Evolutionary conservation across 2,888 invertebrate species (phyloP).

Genomic region (Scotopteryx bipunctaria): DNA sequence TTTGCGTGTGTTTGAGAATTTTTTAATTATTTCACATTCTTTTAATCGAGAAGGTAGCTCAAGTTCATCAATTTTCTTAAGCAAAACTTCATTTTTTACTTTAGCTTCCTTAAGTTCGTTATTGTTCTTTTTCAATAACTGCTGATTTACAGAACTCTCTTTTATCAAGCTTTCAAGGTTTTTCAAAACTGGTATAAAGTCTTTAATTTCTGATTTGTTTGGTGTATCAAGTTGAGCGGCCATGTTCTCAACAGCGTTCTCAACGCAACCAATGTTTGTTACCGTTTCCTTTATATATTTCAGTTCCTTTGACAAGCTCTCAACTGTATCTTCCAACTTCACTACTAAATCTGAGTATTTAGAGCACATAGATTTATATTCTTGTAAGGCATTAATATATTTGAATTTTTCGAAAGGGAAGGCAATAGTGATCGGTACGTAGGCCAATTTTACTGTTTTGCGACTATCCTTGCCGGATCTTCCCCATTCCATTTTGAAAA

Average conservation of each 20-base stretch:
- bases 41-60: too few species aligned
- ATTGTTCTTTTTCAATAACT: constrained; percentile 9
- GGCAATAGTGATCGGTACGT: constrained; percentile 16
- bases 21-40: too few species aligned
- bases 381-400: constrained; percentile 13
- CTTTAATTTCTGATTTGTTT: constrained; percentile 9
- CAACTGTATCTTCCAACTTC: constrained; percentile 15
- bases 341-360: constrained; percentile 14
- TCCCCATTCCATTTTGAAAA: constrained; percentile 23
- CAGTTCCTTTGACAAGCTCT: constrained; percentile 14
- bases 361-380: constrained; percentile 23
- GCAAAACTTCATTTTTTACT: constrained; percentile 1
- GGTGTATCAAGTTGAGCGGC: too few species aligned
- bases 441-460: constrained; percentile 16
- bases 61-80: constrained; percentile 1
- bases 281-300: constrained; percentile 5
- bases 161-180: constrained; percentile 1
- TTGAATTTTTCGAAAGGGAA: constrained; percentile 22
- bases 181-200: not conserved
- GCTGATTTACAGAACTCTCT: not conserved
- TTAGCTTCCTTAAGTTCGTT: constrained; percentile 1
- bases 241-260: too few species aligned
- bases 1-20: too few species aligned
- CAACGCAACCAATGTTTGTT: not conserved
- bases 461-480: constrained; percentile 16